A percentile compares a stretch with the other conserved stretches of the same genome.
These are phyloP conservation scores for Spisula solida DNA, from an alignment of 2,888 invertebrate genomes.

Conservation along the genomic window DNA sequence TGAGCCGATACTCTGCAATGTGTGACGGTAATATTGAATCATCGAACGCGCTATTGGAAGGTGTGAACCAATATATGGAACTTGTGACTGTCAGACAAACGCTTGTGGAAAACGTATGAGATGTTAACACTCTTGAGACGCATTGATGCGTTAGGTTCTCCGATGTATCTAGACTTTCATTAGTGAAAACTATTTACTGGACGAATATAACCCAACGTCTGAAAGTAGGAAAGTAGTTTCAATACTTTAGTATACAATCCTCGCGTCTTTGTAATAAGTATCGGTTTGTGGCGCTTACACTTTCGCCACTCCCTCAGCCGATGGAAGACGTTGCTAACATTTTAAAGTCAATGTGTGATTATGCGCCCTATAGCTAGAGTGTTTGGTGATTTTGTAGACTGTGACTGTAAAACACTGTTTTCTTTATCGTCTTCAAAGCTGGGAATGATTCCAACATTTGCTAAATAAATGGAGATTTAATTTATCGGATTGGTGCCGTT, in stretches of 20 bases:
- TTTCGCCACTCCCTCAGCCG: background rate
- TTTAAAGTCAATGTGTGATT: background rate
- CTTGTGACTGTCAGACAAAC: constrained; percentile 14
- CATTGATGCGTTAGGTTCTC: constrained; percentile 30
- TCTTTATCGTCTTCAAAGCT: background rate
- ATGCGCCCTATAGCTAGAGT: background rate
- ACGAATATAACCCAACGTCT: background rate
- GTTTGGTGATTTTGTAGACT: background rate
- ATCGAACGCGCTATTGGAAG: background rate
- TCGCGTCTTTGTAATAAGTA: background rate
- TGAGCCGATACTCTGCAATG: background rate
- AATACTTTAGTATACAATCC: background rate
- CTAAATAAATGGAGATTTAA: background rate
- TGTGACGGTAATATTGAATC: background rate
- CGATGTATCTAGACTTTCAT: constrained; percentile 30
- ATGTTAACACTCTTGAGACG: constrained; percentile 30
- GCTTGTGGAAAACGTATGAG: constrained; percentile 35
- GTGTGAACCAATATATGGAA: constrained; percentile 37
- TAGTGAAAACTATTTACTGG: constrained; percentile 9
- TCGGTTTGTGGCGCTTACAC: background rate
- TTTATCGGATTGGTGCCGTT: background rate
- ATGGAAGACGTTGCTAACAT: background rate
- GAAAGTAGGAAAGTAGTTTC: no score
- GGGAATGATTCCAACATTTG: background rate
- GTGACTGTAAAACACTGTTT: background rate